Percentiles rank a stretch among this genome's conserved stretches.
phyloP scores from a whole-genome alignment of 2,113 vertebrate species.

The Salvelinus namaycush region DNA sequence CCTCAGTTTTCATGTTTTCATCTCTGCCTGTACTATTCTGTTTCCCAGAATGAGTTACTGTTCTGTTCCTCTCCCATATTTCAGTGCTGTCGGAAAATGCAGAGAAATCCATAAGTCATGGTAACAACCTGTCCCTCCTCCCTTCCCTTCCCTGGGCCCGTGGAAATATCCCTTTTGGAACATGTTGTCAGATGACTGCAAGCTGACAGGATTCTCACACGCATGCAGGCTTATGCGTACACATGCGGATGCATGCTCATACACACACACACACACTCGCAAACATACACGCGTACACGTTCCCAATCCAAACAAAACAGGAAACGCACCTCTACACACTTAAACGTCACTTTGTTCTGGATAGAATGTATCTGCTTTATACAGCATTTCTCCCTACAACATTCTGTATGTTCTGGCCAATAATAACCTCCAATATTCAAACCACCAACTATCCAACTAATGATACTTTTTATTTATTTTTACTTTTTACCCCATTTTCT shows the following conservation, averaged over 20 bases:
- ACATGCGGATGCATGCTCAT: no score
- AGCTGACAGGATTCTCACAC: slow-evolving; percentile 54
- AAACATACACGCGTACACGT: slow-evolving; percentile 13
- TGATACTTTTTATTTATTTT: no score
- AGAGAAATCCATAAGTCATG: slow-evolving; percentile 68
- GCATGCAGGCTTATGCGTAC: slow-evolving; percentile 14
- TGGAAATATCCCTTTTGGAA: slow-evolving; percentile 55
- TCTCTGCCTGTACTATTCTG: slow-evolving; percentile 9
- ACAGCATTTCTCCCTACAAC: no score
- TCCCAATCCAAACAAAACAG: slow-evolving; percentile 24
- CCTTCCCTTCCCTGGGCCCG: slow-evolving; percentile 27
- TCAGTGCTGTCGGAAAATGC: slow-evolving; percentile 59
- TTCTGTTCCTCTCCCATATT: slow-evolving; percentile 42
- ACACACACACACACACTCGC: slow-evolving; percentile 17
- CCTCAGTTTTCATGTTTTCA: no score
- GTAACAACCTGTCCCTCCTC: slow-evolving; percentile 66
- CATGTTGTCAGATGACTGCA: slow-evolving; percentile 61
- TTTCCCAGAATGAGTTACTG: slow-evolving; percentile 8
- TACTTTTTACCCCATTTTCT: no score
- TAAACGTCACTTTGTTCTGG: no score
- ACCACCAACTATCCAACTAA: no score
- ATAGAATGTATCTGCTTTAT: no score
- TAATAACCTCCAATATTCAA: no score
- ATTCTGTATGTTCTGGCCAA: no score
- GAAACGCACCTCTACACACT: no score